These are phyloP conservation scores for Petrosia ficiformis DNA, from an alignment of 37 sponge, comb jelly and placozoan genomes.

Conservation along the genomic window DNA sequence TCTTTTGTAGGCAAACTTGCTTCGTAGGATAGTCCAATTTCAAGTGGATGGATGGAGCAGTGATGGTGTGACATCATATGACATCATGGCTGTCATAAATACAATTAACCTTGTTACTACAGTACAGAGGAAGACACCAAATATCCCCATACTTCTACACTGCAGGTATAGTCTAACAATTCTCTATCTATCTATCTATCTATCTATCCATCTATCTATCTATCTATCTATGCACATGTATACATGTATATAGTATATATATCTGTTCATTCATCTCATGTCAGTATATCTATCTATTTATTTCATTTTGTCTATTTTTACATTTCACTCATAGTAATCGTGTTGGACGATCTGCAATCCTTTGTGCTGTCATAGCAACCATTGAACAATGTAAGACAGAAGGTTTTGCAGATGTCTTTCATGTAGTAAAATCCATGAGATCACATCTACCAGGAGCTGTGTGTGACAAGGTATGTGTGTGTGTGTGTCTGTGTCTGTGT, in stretches of 20 bases:
- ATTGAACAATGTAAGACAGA: conserved; percentile 27
- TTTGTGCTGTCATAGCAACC: conserved; percentile 25
- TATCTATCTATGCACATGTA: no score
- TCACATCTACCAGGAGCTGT: background rate
- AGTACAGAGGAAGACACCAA: conserved; percentile 5
- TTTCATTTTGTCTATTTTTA: no score
- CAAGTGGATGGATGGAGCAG: background rate
- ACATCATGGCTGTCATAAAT: background rate
- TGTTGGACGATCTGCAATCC: background rate
- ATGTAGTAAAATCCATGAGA: conserved; percentile 27
- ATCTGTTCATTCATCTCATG: no score
- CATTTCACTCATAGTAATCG: no score
- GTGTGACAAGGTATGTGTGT: background rate
- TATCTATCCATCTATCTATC: no score
- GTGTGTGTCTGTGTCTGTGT: no score
- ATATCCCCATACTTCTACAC: background rate
- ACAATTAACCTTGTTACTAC: background rate
- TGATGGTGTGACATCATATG: background rate
- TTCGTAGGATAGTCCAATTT: background rate
- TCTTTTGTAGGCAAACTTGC: background rate
- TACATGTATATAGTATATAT: no score
- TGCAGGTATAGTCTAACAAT: conserved; percentile 11
- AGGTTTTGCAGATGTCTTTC: conserved; percentile 34
- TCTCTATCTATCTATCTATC: no score
- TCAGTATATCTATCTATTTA: no score